Conservation (phyloP, 2,113 vertebrate species). For the Collichthys lucidus region DNA sequence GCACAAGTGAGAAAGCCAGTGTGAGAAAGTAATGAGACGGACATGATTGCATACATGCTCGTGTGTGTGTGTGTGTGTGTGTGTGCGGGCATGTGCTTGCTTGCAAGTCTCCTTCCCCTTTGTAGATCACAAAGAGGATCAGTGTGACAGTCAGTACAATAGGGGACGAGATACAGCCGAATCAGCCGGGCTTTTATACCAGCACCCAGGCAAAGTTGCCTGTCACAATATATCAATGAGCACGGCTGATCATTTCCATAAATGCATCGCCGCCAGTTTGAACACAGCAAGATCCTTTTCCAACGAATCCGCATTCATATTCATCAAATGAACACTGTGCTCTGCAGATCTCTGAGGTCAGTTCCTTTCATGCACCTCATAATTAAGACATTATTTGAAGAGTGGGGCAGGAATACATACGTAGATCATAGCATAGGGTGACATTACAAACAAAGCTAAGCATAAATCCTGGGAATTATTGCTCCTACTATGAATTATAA, state of each 20-base stretch:
- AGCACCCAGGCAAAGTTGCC: slow-evolving; percentile 24
- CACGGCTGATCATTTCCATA: slow-evolving; percentile 43
- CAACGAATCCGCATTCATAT: slow-evolving; percentile 19
- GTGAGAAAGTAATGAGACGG: slow-evolving; percentile 29
- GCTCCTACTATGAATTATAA: slow-evolving; percentile 17
- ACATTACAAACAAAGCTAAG: slow-evolving; percentile 20
- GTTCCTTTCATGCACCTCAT: slow-evolving; percentile 35
- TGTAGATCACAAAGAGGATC: slow-evolving; percentile 56
- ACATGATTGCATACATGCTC: not conserved
- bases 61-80: slow-evolving; percentile 6
- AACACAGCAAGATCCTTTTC: slow-evolving; percentile 29
- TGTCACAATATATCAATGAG: slow-evolving; percentile 52
- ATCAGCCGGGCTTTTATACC: slow-evolving; percentile 38
- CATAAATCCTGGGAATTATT: slow-evolving; percentile 26
- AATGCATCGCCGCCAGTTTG: slow-evolving; percentile 36
- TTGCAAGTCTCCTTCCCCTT: slow-evolving; percentile 27
- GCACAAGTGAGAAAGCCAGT: slow-evolving; percentile 13
- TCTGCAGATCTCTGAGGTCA: slow-evolving; percentile 35
- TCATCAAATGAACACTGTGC: slow-evolving; percentile 37
- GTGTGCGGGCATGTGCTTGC: not conserved
- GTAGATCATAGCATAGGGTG: not conserved
- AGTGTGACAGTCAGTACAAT: slow-evolving; percentile 64
- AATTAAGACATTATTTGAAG: slow-evolving; percentile 39
- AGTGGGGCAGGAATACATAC: not conserved
- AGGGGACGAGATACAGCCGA: slow-evolving; percentile 44